Evolutionary conservation across 2,888 invertebrate genomes (phyloP).

Genomic region (Euzetes globulus): DNA sequence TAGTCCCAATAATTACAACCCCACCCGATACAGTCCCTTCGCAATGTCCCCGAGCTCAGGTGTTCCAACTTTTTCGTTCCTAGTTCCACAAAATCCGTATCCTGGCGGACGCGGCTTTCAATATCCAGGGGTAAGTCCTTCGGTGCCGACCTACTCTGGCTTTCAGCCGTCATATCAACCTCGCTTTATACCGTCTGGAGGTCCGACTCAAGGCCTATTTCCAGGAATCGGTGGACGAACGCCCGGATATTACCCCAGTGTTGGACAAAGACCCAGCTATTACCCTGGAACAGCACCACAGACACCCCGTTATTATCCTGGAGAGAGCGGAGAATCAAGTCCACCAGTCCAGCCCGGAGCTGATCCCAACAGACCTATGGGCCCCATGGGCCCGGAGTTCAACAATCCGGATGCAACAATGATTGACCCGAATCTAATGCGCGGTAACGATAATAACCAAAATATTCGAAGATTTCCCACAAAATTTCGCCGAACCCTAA

Average conservation of each 20-base stretch:
- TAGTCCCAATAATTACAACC: constrained; percentile 5
- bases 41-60: constrained; percentile 8
- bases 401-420: constrained; percentile 4
- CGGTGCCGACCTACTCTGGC: not conserved
- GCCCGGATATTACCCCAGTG: not conserved
- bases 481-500: not conserved
- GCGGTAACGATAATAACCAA: not conserved
- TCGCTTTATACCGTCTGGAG: not conserved
- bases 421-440: constrained; percentile 3
- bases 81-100: constrained; percentile 9
- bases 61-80: constrained; percentile 5
- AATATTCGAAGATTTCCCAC: not conserved
- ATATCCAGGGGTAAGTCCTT: not conserved
- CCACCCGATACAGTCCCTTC: not conserved
- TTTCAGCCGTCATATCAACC: not conserved
- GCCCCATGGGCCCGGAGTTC: constrained; percentile 6
- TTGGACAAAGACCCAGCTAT: not conserved
- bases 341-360: not conserved
- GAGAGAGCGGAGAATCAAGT: not conserved
- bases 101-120: constrained; percentile 12
- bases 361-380: constrained; percentile 1
- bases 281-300: not conserved
- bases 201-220: not conserved
- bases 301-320: not conserved
- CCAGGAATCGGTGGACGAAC: not conserved